phyloP scores from a whole-genome alignment of 2,113 vertebrate species.

The Catharus minimus region DNA sequence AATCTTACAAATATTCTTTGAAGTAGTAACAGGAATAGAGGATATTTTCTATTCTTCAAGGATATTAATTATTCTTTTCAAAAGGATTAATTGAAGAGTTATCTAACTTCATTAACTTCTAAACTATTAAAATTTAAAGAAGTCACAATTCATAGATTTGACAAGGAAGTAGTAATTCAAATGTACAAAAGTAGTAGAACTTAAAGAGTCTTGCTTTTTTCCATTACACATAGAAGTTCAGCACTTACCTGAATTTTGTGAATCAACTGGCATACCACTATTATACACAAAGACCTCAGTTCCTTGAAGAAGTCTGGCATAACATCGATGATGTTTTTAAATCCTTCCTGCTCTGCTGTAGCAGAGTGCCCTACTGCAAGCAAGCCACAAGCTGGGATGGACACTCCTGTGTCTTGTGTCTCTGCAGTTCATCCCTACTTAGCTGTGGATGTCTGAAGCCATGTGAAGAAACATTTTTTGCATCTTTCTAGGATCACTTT shows the following conservation, averaged over 20 bases:
- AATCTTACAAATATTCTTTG: background rate
- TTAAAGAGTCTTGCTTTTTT: background rate
- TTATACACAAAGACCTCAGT: slow-evolving; percentile 43
- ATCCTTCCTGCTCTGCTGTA: slow-evolving; percentile 64
- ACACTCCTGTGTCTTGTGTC: slow-evolving; percentile 58
- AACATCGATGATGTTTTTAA: slow-evolving; percentile 64
- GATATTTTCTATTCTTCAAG: background rate
- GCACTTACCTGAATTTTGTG: slow-evolving; percentile 17
- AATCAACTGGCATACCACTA: slow-evolving; percentile 32
- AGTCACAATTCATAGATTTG: background rate
- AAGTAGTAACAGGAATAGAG: background rate
- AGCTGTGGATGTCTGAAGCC: slow-evolving; percentile 63
- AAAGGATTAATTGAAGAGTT: background rate
- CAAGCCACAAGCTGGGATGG: background rate
- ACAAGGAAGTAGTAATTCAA: background rate
- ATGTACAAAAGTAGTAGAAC: background rate
- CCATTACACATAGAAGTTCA: slow-evolving; percentile 36
- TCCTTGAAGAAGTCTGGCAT: slow-evolving; percentile 62
- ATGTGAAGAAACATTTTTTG: slow-evolving; percentile 24
- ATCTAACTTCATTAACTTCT: background rate
- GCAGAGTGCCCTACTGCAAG: slow-evolving; percentile 46
- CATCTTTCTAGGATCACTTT: slow-evolving; percentile 3
- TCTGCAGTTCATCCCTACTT: slow-evolving; percentile 44
- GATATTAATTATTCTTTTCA: background rate
- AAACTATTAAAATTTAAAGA: background rate